These are phyloP conservation scores for Dicranocentrus wangi DNA, from an alignment of 2,888 invertebrate genomes.

Conservation along the genomic window DNA sequence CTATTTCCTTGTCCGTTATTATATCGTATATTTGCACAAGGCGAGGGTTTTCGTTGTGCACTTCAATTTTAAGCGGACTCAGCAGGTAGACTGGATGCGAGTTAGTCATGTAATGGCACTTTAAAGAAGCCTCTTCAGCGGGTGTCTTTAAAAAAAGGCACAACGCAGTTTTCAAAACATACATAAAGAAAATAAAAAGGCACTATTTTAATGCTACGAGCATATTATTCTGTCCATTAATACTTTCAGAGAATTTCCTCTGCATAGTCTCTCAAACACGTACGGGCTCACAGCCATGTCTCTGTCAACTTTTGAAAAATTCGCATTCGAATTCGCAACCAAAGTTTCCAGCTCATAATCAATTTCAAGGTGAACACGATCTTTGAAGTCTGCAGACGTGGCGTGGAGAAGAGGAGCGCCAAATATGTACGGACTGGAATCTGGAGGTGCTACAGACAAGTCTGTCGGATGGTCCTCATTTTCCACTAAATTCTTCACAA, in stretches of 20 bases:
- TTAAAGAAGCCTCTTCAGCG: neutral
- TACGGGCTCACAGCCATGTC: slow-evolving; percentile 39
- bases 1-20: slow-evolving; percentile 38
- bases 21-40: slow-evolving; percentile 57
- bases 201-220: too few species aligned
- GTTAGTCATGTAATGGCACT: slow-evolving; percentile 43
- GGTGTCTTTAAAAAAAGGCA: neutral
- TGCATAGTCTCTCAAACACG: slow-evolving; percentile 41
- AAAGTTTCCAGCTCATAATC: slow-evolving; percentile 32
- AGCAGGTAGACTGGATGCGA: slow-evolving; percentile 50
- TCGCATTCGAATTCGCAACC: neutral
- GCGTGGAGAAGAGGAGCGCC: neutral
- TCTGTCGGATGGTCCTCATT: neutral
- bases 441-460: slow-evolving; percentile 27
- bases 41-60: slow-evolving; percentile 61
- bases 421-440: slow-evolving; percentile 53
- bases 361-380: slow-evolving; percentile 15
- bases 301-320: slow-evolving; percentile 1
- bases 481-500: neutral
- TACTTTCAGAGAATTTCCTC: slow-evolving; percentile 19
- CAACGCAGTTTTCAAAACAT: too few species aligned
- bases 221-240: neutral
- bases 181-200: too few species aligned
- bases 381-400: slow-evolving; percentile 4
- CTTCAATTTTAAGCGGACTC: slow-evolving; percentile 61